Percentiles rank a stretch among this genome's conserved stretches.
Conservation (phyloP, 2,113 vertebrate genomes). For the Anolis sagrei region DNA sequence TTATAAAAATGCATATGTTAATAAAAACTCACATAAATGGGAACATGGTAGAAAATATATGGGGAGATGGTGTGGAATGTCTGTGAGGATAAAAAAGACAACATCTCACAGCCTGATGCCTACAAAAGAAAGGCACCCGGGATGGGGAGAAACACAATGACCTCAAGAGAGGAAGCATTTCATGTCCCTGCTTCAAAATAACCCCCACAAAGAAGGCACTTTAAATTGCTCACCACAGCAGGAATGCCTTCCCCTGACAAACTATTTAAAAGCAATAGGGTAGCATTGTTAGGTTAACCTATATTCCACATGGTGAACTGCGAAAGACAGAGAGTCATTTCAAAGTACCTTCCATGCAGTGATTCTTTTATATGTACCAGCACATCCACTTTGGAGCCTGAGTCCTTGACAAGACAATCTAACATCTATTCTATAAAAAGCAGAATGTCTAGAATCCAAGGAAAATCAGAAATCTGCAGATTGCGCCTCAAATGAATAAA, state of each 20-base stretch:
- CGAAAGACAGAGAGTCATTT: not conserved
- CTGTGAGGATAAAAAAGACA: not conserved
- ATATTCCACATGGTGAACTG: not conserved
- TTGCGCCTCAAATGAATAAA: not conserved
- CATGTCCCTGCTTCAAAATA: not conserved
- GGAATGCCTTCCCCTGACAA: not conserved
- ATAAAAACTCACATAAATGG: too few species aligned
- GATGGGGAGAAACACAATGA: not conserved
- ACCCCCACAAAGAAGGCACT: not conserved
- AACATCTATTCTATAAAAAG: not conserved
- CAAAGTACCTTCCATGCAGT: not conserved
- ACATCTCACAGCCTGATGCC: not conserved
- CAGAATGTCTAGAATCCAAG: too few species aligned
- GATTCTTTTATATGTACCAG: not conserved
- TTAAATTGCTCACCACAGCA: not conserved
- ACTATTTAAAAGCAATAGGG: not conserved
- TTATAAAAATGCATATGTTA: too few species aligned
- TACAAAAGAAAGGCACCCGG: not conserved
- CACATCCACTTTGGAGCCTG: not conserved
- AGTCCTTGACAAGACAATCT: not conserved
- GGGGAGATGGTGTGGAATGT: too few species aligned
- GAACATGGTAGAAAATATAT: too few species aligned
- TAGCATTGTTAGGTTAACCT: not conserved
- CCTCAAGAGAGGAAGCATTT: too few species aligned
- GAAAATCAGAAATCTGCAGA: not conserved